Evolutionary conservation across 2,797 vertebrate genomes (phyloP).

Genomic region (Falco biarmicus): DNA sequence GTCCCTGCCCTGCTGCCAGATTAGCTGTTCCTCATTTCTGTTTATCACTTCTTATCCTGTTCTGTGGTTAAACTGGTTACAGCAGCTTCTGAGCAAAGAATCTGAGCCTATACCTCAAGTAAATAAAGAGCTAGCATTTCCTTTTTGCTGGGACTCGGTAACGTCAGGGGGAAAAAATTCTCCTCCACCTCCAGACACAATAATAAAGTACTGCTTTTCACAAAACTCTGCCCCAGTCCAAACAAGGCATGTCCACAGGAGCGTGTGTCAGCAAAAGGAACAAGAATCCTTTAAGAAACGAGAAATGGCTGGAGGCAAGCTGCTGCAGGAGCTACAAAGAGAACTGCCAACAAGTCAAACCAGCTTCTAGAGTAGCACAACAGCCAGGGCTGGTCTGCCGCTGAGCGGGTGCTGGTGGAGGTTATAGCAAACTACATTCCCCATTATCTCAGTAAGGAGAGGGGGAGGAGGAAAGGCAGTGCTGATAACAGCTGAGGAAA

Average conservation of each 20-base stretch:
- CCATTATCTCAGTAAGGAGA: background rate
- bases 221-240: background rate
- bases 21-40: background rate
- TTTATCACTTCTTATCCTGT: background rate
- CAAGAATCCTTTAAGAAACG: background rate
- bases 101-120: background rate
- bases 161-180: background rate
- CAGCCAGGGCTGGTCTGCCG: background rate
- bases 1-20: background rate
- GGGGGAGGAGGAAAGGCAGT: background rate
- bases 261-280: background rate
- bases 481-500: background rate
- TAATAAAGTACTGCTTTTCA: background rate
- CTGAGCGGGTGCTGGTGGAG: background rate
- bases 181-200: background rate
- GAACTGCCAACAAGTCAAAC: background rate
- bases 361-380: background rate
- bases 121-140: background rate
- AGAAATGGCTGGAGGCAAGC: background rate
- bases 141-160: background rate
- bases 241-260: background rate
- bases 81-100: background rate
- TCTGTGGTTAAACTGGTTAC: background rate
- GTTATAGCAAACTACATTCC: background rate
- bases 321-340: conserved; percentile 23